Base-by-base conservation (phyloP, 2,888 invertebrate species). In the Lathronympha strigana region DNA sequence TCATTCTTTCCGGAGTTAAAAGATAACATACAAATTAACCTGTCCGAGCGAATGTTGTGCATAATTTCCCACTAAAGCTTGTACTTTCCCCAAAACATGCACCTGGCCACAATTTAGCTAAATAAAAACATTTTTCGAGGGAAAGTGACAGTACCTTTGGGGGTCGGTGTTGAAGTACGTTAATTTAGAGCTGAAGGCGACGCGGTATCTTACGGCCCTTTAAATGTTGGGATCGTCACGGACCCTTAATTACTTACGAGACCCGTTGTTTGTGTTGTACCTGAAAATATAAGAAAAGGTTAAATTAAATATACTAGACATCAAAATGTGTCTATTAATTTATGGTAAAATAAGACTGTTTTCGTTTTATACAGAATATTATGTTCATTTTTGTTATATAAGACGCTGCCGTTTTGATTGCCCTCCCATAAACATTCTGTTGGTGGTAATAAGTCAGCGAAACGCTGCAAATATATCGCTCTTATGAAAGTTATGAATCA, bases 61-160 rank as follows among this genome's bases (percentile, higher is more conserved):
- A 31, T 50, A 50, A 50, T 50, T 50, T 31, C 19, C 4, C 38
- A 54, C 6, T 38, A 4, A 28, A n/a, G 6, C 28, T 3, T 43
- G 55, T 31, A 13, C 28, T 43, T 28, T 28, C 6, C 9, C 19
- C 15, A n/a, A 38, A 54, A 54, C 36, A 38, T 38, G 23, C 54
- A 36, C 45, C 45, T 51, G 33, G 25, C 11, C 19, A 5, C 13
- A 45, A 50, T 11, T 28, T 45, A 3, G 8, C 21, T 25, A 40
- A 57, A 54, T 36, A n/a, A 40, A 40, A 50, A 31, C 40, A 55
- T 63, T 63, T 47, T 57, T 49, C 15, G 51, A 40, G 45, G 23
- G 25, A 38, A 49, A 55, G 15, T 17, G 45, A 45, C 40, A 45
- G 31, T 43, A 31, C 51, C 36, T 19, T 5, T 4, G 58, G 40